Percentiles rank a stretch among this genome's conserved stretches.
Conservation (phyloP, 2,797 vertebrate species). For the Manis javanica region DNA sequence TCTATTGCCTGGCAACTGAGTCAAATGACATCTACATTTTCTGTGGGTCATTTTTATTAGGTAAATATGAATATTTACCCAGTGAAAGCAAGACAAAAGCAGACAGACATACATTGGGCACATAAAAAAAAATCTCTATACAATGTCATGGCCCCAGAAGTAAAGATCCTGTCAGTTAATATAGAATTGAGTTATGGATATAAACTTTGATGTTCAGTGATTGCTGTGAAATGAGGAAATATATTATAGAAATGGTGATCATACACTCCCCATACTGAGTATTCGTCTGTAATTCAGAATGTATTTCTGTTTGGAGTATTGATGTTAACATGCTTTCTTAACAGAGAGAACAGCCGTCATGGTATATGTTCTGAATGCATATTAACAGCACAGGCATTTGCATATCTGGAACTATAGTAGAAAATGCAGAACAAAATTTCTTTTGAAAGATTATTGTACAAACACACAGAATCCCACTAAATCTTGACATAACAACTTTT, state of each 20-base stretch:
- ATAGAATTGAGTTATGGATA: background rate
- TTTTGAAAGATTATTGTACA: constrained; percentile 84
- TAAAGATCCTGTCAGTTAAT: background rate
- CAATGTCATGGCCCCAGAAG: background rate
- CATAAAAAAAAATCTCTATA: background rate
- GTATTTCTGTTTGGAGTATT: constrained; percentile 76
- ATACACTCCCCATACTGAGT: background rate
- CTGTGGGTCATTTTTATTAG: constrained; percentile 6
- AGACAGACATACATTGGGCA: background rate
- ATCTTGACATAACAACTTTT: constrained; percentile 80
- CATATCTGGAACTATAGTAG: constrained; percentile 83
- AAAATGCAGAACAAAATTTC: constrained; percentile 81
- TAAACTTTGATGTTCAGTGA: background rate
- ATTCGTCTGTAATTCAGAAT: constrained; percentile 64
- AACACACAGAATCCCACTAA: constrained; percentile 79
- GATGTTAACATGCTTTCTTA: constrained; percentile 83
- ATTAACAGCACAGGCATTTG: constrained; percentile 85
- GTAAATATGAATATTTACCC: background rate
- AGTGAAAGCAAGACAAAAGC: background rate
- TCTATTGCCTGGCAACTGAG: background rate
- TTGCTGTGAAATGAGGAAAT: background rate
- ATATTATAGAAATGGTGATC: background rate
- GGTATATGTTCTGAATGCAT: constrained; percentile 81
- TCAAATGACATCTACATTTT: constrained; percentile 8
- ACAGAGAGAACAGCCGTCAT: constrained; percentile 82